Evolutionary conservation across 1,140 invertebrate genomes (phyloP), one percentile per base, ranked within the genome.

Genomic region (Probaryconus sp.): DNA sequence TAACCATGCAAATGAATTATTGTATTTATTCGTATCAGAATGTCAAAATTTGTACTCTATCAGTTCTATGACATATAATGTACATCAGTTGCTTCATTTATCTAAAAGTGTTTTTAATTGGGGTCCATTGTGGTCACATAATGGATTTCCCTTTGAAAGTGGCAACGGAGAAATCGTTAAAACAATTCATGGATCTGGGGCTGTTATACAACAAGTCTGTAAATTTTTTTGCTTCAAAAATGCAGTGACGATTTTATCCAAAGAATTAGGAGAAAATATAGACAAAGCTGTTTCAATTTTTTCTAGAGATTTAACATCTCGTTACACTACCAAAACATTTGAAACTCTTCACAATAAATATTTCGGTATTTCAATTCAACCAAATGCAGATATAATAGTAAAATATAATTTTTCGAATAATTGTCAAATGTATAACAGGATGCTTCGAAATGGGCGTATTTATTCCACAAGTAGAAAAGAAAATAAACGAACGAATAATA

Each of bases 1-100:
- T 5, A 20, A 65, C 7, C 18, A 9, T n/a, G 37, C 58, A 16
- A 18, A 33, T 26, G 18, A 7, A 13, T 35, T 65, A 16, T 31
- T 70, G 20, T 24, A 61, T 21, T 31, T 24, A 38, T 77, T 55
- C 47, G 35, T 73, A 13, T 20, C 17, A 7, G 2, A 31, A 17
- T 53, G 64, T 21, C 28, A 70, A 37, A 17, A 42, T 24, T 53
- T 48, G 6, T 74, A 40, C 42, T 48, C 50, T 5, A 24, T 14
- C 6, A n/a, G 43, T 28, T 43, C 38, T 21, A 74, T 74, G 69
- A 38, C 20, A 6, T 74, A 28, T 31, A 74, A 74, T 43, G 26
- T 77, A 0, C 75, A 77, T 38, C 42, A 65, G 10, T 10, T 75
- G 14, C 33, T 72, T 51, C 71, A 78, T 58, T 38, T 72, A 16